phyloP scores from a whole-genome alignment of 2,797 vertebrate species.

The Falco peregrinus region DNA sequence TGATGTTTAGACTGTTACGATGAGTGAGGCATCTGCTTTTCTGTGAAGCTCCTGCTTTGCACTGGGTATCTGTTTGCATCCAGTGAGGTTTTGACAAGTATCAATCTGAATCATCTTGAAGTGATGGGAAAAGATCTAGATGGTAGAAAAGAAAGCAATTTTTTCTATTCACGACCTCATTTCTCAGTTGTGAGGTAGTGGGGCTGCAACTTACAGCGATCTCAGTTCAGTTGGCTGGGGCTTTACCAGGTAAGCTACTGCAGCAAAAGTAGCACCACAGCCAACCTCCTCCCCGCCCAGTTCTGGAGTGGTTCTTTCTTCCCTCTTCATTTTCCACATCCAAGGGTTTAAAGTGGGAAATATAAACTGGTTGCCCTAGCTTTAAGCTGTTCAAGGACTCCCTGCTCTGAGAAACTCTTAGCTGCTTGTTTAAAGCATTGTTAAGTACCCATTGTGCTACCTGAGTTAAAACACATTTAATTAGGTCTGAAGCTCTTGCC shows the following conservation, averaged over 20 bases:
- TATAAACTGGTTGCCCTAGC: background rate
- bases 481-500: background rate
- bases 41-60: background rate
- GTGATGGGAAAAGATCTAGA: background rate
- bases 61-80: background rate
- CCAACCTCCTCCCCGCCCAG: background rate
- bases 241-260: background rate
- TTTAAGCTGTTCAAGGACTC: conserved; percentile 23
- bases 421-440: background rate
- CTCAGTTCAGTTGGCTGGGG: background rate
- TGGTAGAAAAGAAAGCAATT: background rate
- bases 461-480: background rate
- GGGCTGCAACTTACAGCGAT: background rate
- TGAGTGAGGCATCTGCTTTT: background rate
- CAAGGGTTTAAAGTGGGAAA: background rate
- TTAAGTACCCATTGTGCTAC: conserved; percentile 3
- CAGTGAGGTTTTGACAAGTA: background rate
- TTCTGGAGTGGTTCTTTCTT: background rate
- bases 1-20: background rate
- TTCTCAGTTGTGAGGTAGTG: background rate
- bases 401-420: conserved; percentile 15
- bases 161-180: background rate
- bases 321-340: background rate
- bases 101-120: background rate
- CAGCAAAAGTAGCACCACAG: background rate